Evolutionary conservation across 2,888 invertebrate species (phyloP).

Genomic region (Meliscaeva auricollis): DNA sequence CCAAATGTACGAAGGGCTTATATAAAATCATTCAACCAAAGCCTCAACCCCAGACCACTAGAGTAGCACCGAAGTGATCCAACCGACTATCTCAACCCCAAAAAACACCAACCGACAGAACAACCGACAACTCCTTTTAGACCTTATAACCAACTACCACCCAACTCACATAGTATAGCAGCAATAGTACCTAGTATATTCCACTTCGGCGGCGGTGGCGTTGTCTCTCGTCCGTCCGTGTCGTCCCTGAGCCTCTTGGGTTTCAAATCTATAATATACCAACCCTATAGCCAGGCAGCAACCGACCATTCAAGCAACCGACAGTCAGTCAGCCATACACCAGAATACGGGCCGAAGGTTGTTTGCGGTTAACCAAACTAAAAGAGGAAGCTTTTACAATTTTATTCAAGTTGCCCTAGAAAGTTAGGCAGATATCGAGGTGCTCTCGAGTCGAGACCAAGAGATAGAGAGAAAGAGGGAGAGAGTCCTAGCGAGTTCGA

Average conservation of each 20-base stretch:
- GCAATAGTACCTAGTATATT: neutral
- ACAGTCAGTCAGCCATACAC: constrained; percentile 65
- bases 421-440: constrained; percentile 28
- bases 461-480: too few species aligned
- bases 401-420: constrained; percentile 71
- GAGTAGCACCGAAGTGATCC: constrained; percentile 71
- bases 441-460: constrained; percentile 15
- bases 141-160: neutral
- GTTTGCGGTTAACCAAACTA: constrained; percentile 76
- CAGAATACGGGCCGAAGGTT: constrained; percentile 64
- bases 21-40: constrained; percentile 52
- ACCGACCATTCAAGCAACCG: constrained; percentile 65
- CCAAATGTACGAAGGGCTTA: constrained; percentile 43
- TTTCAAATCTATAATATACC: constrained; percentile 19
- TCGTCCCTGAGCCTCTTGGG: neutral
- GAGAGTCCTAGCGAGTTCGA: too few species aligned
- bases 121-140: constrained; percentile 27
- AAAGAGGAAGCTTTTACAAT: constrained; percentile 76
- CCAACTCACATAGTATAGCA: neutral
- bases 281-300: constrained; percentile 35
- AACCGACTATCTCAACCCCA: constrained; percentile 54
- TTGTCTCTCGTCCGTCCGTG: neutral
- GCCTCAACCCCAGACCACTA: constrained; percentile 59
- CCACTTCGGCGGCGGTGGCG: too few species aligned
- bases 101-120: constrained; percentile 48